phyloP scores from a whole-genome alignment of 1,140 invertebrate genomes.

The Polyergus mexicanus region DNA sequence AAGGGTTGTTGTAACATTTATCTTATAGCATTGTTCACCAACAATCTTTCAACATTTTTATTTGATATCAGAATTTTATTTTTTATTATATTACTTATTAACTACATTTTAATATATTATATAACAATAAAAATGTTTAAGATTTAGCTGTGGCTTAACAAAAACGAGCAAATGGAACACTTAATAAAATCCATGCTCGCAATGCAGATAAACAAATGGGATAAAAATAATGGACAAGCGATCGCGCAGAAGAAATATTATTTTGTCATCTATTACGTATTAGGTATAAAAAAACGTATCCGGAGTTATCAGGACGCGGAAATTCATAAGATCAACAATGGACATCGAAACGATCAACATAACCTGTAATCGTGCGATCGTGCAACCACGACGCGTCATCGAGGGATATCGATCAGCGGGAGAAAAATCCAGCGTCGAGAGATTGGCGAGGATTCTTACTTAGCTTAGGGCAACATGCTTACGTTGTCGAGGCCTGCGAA shows the following conservation, averaged over 20 bases:
- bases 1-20: not conserved
- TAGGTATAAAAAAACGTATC: not conserved
- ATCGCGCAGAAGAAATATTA: not conserved
- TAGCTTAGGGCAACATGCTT: constrained; percentile 68
- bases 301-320: too few species aligned
- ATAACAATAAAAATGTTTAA: not conserved
- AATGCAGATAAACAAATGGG: not conserved
- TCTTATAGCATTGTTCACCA: not conserved
- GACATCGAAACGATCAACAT: constrained; percentile 79
- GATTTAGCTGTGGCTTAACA: not conserved
- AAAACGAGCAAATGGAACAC: not conserved
- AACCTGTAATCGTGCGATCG: constrained; percentile 76
- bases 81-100: not conserved
- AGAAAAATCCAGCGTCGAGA: not conserved
- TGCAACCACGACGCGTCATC: not conserved
- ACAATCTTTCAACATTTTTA: not conserved
- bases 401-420: not conserved
- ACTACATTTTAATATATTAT: not conserved
- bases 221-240: not conserved
- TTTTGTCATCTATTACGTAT: not conserved
- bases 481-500: constrained; percentile 82
- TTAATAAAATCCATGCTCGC: not conserved
- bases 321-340: constrained; percentile 50
- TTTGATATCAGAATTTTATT: not conserved
- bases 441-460: not conserved